These are phyloP conservation scores for Pelmatolapia mariae DNA, from an alignment of 2,113 vertebrate species.

Conservation along the genomic window DNA sequence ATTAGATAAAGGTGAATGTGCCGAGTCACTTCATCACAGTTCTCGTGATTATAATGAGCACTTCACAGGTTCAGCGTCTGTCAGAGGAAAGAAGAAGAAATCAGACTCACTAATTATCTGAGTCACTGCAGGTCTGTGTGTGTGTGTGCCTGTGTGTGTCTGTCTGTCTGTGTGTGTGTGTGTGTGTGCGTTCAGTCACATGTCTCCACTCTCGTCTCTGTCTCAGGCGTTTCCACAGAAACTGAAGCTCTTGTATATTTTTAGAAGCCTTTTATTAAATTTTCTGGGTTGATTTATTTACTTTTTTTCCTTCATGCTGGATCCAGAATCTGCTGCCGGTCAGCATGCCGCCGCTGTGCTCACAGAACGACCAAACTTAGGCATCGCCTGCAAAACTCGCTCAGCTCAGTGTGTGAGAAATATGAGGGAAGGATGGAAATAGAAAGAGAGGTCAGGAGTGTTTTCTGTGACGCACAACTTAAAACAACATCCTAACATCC, in stretches of 20 bases:
- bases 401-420: background rate
- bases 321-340: background rate
- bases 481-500: background rate
- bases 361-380: background rate
- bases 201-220: background rate
- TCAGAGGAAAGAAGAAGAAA: background rate
- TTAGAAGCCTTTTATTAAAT: background rate
- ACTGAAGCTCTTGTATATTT: slow-evolving; percentile 6
- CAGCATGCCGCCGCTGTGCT: background rate
- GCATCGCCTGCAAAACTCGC: background rate
- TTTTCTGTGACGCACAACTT: background rate
- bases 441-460: background rate
- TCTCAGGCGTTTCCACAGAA: background rate
- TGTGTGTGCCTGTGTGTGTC: rapidly evolving
- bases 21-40: background rate
- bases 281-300: background rate
- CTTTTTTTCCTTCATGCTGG: background rate
- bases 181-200: background rate
- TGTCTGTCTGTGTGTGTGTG: rapidly evolving
- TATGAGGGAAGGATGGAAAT: background rate
- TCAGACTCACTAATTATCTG: background rate
- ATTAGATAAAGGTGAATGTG: background rate
- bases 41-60: background rate
- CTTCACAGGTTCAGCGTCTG: background rate
- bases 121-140: background rate